Base-by-base conservation (phyloP, 2,797 vertebrate species). In the Spinibarbus caldwelli region DNA sequence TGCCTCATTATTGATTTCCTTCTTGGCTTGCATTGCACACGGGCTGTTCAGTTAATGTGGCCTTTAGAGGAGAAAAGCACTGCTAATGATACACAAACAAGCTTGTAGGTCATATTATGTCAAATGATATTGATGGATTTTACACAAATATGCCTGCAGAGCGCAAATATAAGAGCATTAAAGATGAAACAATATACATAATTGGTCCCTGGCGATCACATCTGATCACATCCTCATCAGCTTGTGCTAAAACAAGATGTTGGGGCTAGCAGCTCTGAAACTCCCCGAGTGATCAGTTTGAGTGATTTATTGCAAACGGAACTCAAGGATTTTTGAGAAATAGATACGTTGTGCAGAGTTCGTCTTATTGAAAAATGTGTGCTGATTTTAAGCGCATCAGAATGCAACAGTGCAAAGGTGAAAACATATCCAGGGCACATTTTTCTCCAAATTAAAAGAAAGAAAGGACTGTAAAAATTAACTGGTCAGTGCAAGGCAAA, bases 201-300 rank as follows among this genome's bases (percentile, higher is more conserved):
- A 86, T 86, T 86, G 86, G 81, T 83, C 86, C 67, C 80, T 54
- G 41, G 67, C n/a, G 83, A 85, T 86, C 66, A 67, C 41, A 62
- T 78, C 76, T 68, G 62, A 83, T 85, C 85, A 82, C 52, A 66
- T 62, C 29, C 34, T 72, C 52, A n/a, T 85, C 77, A 71, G 76
- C 54, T 57, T 31, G 29, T 14, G 66, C 38, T 79, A 5, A 79
- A 78, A 78, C 57, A 49, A 78, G 64, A 84, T 70, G 64, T 57
- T 77, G 45, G 92, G 91, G 91, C 41, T 34, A 43, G 67, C 77
- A 83, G 80, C 75, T 36, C 29, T 93, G 93, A 93, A 91, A 92
- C 90, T 93, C 91, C 92, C 91, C 1, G 26, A 70, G 26, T 1
- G 36, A 84, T 31, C 26, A 17, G 3, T 73, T 59, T 68, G 73